phyloP scores from a whole-genome alignment of 2,797 vertebrate species.

The Acanthurus leucopareius region DNA sequence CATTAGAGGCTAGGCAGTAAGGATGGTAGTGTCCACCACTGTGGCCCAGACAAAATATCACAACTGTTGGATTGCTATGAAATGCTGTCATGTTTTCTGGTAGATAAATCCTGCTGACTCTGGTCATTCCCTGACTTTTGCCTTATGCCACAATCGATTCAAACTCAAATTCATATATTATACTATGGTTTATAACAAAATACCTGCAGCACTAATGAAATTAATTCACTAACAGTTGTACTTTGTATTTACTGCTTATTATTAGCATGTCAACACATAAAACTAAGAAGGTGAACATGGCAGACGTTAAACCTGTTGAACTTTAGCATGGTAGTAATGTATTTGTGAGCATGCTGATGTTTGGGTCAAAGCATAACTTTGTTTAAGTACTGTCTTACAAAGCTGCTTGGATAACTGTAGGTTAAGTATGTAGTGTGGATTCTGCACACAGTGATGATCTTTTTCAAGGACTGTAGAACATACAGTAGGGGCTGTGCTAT shows the following conservation, averaged over 20 bases:
- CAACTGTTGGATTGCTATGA: not conserved
- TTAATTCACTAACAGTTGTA: not conserved
- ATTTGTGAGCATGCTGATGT: not conserved
- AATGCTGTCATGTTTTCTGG: not conserved
- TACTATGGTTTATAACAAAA: not conserved
- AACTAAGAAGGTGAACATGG: not conserved
- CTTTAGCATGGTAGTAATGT: not conserved
- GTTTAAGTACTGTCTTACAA: not conserved
- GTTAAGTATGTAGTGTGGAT: too few species aligned
- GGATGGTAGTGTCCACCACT: too few species aligned
- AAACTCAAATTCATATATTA: not conserved
- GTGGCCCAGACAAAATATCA: not conserved
- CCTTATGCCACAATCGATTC: not conserved
- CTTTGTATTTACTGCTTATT: not conserved
- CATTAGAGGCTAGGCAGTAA: accelerated
- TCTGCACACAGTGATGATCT: too few species aligned
- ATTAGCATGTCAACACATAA: not conserved
- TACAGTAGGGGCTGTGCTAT: too few species aligned
- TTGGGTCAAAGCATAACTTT: not conserved
- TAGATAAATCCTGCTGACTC: not conserved
- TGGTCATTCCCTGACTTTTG: not conserved
- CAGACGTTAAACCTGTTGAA: not conserved
- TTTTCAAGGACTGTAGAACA: too few species aligned
- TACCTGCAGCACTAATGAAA: not conserved
- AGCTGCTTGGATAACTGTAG: too few species aligned